These are phyloP conservation scores for Orestias chungarensis DNA, from an alignment of 2,797 vertebrate genomes.

Conservation along the genomic window DNA sequence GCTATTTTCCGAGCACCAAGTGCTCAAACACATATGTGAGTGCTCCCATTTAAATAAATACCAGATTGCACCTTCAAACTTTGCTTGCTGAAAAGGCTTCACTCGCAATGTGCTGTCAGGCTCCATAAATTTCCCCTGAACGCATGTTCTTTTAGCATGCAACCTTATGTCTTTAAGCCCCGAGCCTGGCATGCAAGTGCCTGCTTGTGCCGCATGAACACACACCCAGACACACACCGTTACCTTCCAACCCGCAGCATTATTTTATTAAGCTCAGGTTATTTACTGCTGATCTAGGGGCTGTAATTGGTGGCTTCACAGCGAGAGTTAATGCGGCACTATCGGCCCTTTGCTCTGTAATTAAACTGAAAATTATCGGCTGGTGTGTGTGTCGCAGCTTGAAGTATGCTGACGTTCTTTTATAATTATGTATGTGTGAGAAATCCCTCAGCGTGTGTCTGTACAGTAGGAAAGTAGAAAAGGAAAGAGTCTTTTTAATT, in stretches of 20 bases:
- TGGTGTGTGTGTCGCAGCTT: conserved; percentile 10
- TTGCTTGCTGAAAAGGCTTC: conserved; percentile 51
- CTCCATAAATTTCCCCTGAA: conserved; percentile 59
- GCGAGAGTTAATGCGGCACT: conserved; percentile 60
- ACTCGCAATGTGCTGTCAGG: conserved; percentile 49
- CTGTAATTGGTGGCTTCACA: conserved; percentile 64
- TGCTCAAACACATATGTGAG: conserved; percentile 33
- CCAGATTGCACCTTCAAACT: conserved; percentile 71
- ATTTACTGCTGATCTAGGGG: conserved; percentile 66
- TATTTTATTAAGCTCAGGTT: conserved; percentile 56
- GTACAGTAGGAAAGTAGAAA: conserved; percentile 47
- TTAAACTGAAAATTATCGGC: conserved; percentile 59
- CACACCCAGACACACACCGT: conserved; percentile 20
- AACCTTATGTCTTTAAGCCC: conserved; percentile 53
- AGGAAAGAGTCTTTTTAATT: conserved; percentile 63
- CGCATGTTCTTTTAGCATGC: conserved; percentile 60
- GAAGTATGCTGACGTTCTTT: conserved; percentile 16
- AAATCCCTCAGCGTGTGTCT: conserved; percentile 16
- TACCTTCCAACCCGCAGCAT: conserved; percentile 5
- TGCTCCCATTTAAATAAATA: conserved; percentile 56
- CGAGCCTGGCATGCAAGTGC: conserved; percentile 50
- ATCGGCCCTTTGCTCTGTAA: conserved; percentile 62
- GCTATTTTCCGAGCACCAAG: conserved; percentile 32
- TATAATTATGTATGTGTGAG: conserved; percentile 21
- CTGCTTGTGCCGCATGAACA: conserved; percentile 20